phyloP scores from a whole-genome alignment of 2,888 invertebrate genomes.

The Corythucha ciliata region DNA sequence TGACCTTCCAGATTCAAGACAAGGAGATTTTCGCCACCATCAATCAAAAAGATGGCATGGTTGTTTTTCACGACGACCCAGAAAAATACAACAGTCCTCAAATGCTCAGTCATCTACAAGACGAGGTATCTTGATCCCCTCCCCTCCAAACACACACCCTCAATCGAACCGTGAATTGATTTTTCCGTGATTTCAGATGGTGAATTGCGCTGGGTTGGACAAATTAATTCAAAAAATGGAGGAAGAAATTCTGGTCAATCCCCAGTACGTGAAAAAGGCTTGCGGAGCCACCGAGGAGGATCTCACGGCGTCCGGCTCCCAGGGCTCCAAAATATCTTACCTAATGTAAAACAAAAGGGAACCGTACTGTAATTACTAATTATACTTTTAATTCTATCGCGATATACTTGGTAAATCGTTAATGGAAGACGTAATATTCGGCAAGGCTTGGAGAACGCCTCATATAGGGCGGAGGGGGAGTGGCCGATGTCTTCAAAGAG shows the following conservation, averaged over 20 bases:
- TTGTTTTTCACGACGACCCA: slow-evolving; percentile 89
- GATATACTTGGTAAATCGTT: no score
- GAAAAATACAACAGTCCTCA: slow-evolving; percentile 87
- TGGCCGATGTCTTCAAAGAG: no score
- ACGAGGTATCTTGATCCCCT: slow-evolving; percentile 46
- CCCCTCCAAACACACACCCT: background rate
- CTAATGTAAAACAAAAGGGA: slow-evolving; percentile 26
- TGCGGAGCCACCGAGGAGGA: slow-evolving; percentile 39
- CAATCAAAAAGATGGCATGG: slow-evolving; percentile 97
- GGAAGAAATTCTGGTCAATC: slow-evolving; percentile 86
- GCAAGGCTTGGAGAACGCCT: no score
- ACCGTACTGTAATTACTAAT: no score
- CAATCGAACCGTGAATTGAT: background rate
- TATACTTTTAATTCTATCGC: no score
- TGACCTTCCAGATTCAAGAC: slow-evolving; percentile 72
- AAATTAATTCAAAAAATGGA: slow-evolving; percentile 86
- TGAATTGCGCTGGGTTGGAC: slow-evolving; percentile 76
- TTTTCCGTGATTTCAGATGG: slow-evolving; percentile 51
- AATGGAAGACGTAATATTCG: no score
- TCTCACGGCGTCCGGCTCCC: slow-evolving; percentile 30
- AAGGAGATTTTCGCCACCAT: slow-evolving; percentile 94
- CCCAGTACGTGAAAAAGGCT: slow-evolving; percentile 58
- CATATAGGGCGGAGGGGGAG: no score
- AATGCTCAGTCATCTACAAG: slow-evolving; percentile 77
- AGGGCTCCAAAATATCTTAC: slow-evolving; percentile 32